Evolutionary conservation across 1,140 invertebrate genomes (phyloP).

Genomic region (Archivesica marissinica): DNA sequence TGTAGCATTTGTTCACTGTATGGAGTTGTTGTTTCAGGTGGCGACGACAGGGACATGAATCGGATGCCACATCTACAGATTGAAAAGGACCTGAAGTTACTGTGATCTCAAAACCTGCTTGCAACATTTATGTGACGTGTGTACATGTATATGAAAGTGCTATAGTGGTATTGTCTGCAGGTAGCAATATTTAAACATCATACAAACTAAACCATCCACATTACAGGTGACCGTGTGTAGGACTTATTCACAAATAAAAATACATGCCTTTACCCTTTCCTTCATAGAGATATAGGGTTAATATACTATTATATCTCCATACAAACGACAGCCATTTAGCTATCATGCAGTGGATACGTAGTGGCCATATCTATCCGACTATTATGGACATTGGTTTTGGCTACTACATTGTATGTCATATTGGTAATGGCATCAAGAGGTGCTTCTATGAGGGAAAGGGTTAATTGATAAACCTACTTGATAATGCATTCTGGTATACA

Average conservation of each 20-base stretch:
- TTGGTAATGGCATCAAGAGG: too few relatives aligned
- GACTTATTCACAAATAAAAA: background rate
- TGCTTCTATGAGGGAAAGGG: too few relatives aligned
- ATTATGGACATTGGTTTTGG: too few relatives aligned
- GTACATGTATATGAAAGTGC: background rate
- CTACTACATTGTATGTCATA: too few relatives aligned
- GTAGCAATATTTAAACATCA: background rate
- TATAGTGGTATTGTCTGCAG: background rate
- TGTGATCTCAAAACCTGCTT: background rate
- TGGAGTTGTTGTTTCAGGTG: conserved; percentile 25
- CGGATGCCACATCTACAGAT: conserved; percentile 49
- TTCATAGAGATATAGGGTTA: too few relatives aligned
- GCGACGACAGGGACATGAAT: background rate
- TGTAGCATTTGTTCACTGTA: background rate
- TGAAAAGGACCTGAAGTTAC: conserved; percentile 26
- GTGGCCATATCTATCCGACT: too few relatives aligned
- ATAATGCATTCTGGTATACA: too few relatives aligned
- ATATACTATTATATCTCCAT: too few relatives aligned
- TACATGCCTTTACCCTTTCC: too few relatives aligned
- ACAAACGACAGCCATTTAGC: too few relatives aligned
- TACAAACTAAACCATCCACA: background rate
- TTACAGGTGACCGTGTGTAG: background rate
- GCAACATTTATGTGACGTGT: background rate
- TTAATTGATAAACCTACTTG: too few relatives aligned
- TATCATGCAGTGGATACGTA: too few relatives aligned